A percentile compares a stretch with the other conserved stretches of the same genome.
These are phyloP conservation scores for Sialis lutaria DNA, from an alignment of 2,888 invertebrate genomes.

Conservation along the genomic window DNA sequence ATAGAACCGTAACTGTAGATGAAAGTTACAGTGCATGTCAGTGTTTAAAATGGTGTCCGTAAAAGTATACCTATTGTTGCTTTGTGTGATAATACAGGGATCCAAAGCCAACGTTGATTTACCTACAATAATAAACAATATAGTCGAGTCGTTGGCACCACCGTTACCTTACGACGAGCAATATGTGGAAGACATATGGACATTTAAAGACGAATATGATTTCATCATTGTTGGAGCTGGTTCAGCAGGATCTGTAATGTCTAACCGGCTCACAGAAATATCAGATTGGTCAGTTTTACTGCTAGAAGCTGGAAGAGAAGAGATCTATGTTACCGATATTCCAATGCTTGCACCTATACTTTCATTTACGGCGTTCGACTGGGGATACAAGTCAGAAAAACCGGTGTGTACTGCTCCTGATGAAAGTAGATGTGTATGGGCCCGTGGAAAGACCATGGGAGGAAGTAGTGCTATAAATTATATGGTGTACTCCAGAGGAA, in stretches of 20 bases:
- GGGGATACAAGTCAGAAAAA: conserved; percentile 54
- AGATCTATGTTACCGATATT: conserved; percentile 59
- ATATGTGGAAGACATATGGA: conserved; percentile 12
- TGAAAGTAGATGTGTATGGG: conserved; percentile 45
- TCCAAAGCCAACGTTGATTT: no score
- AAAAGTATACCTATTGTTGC: no score
- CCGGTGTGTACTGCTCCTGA: conserved; percentile 30
- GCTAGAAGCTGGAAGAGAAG: conserved; percentile 63
- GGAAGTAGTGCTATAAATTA: conserved; percentile 73
- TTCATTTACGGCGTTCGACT: conserved; percentile 42
- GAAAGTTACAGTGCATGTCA: no score
- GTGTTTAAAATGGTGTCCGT: no score
- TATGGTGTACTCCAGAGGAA: conserved; percentile 69
- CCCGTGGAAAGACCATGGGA: conserved; percentile 63
- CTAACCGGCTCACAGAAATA: conserved; percentile 59
- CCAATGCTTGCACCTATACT: conserved; percentile 49
- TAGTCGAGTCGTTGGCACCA: no score
- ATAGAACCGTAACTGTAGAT: no score
- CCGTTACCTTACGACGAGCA: no score
- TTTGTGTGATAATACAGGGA: no score
- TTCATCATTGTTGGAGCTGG: conserved; percentile 45
- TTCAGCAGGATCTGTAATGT: conserved; percentile 50
- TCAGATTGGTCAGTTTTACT: conserved; percentile 49
- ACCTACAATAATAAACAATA: no score
- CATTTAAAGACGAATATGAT: conserved; percentile 31